Conservation (phyloP, 64 coral and sea anemone species). For the Dendrophyllia cribrosa region DNA sequence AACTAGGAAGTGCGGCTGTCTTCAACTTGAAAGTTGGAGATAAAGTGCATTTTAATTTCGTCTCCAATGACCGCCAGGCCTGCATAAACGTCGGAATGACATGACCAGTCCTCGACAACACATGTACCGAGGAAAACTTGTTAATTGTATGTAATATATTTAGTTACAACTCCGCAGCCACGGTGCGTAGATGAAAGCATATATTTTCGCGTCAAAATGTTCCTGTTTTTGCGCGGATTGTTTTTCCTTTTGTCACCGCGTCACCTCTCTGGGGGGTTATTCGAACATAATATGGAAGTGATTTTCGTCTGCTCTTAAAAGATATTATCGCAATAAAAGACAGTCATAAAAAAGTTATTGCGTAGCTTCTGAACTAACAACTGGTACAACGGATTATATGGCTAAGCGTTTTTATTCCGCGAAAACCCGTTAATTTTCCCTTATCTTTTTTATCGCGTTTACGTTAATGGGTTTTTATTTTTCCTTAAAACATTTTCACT, state of each 20-base stretch:
- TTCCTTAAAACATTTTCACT: background rate
- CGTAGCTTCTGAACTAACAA: background rate
- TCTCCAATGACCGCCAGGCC: background rate
- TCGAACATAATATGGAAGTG: background rate
- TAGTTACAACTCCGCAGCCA: background rate
- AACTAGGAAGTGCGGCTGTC: conserved; percentile 20
- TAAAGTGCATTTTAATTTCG: conserved; percentile 46
- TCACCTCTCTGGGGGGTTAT: conserved; percentile 30
- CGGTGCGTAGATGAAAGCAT: background rate
- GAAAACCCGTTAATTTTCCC: too few relatives aligned
- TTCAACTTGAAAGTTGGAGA: conserved; percentile 1
- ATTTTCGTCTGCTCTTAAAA: background rate
- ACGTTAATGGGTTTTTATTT: background rate
- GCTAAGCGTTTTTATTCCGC: too few relatives aligned
- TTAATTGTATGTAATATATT: conserved; percentile 33
- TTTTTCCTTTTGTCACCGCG: background rate
- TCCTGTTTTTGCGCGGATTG: background rate
- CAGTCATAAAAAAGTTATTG: background rate
- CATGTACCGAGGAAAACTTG: background rate
- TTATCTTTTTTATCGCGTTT: background rate
- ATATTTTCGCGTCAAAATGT: background rate
- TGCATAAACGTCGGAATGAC: background rate
- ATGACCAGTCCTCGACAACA: background rate
- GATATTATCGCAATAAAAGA: conserved; percentile 14
- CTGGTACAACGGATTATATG: too few relatives aligned